phyloP scores from a whole-genome alignment of 2,797 vertebrate species.

The Xiphorhynchus erythropygius region DNA sequence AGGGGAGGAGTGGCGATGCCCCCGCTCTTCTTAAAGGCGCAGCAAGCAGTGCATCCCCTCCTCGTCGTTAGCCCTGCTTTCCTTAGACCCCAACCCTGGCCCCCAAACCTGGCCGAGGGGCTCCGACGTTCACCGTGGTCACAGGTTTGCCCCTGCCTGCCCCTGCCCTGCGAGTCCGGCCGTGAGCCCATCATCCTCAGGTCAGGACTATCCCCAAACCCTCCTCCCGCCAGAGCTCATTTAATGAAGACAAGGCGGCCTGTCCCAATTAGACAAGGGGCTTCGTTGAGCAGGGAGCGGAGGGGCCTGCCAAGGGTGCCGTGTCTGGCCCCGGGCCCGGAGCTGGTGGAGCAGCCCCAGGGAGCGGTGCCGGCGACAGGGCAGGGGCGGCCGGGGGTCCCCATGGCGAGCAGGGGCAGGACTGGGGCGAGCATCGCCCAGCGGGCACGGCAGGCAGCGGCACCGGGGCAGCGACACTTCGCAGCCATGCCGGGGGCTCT shows the following conservation, averaged over 20 bases:
- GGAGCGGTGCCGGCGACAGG: not conserved
- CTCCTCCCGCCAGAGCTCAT: constrained; percentile 3
- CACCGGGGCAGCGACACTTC: not conserved
- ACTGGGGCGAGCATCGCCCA: not conserved
- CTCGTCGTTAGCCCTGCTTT: not conserved
- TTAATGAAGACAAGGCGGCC: constrained; percentile 49
- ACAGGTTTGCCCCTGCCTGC: not conserved
- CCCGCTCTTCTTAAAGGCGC: constrained; percentile 54
- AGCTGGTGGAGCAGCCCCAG: constrained; percentile 2
- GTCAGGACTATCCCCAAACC: not conserved
- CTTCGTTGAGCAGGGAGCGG: constrained; percentile 47
- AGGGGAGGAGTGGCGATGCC: constrained; percentile 14
- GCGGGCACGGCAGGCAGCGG: not conserved
- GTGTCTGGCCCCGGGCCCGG: constrained; percentile 40
- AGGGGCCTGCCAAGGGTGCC: constrained; percentile 50
- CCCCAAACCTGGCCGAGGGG: not conserved
- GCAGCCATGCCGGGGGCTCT: not conserved
- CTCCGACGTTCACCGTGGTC: not conserved
- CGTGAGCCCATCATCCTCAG: not conserved
- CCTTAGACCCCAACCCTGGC: not conserved
- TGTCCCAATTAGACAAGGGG: constrained; percentile 62
- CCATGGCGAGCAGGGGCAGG: not conserved
- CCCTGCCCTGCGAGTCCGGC: not conserved
- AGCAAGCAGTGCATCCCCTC: constrained; percentile 10
- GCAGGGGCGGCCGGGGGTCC: not conserved